phyloP scores from a whole-genome alignment of 2,113 vertebrate genomes.

The Nannobrachium achirus region DNA sequence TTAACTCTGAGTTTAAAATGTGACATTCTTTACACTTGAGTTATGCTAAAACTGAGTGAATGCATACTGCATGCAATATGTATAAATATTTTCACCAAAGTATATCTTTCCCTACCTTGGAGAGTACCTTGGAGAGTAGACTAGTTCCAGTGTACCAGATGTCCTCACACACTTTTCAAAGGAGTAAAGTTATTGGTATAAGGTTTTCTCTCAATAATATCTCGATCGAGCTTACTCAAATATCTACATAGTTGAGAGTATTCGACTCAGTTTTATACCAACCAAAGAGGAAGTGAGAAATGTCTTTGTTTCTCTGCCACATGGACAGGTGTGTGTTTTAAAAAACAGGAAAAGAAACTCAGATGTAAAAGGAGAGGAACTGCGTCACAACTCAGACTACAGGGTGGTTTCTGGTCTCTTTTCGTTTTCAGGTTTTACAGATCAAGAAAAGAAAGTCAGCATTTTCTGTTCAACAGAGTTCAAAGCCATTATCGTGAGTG shows the following conservation, averaged over 20 bases:
- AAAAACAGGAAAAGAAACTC: slow-evolving; percentile 50
- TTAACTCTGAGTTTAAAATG: too few relatives aligned
- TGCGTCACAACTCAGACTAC: slow-evolving; percentile 5
- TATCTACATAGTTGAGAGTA: background rate
- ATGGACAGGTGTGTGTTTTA: slow-evolving; percentile 44
- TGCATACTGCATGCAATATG: too few relatives aligned
- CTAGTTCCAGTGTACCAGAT: background rate
- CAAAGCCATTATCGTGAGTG: too few relatives aligned
- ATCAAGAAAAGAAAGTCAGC: background rate
- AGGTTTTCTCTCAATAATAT: background rate
- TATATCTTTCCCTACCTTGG: slow-evolving; percentile 41
- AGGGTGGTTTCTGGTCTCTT: slow-evolving; percentile 15
- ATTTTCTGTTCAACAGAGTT: too few relatives aligned
- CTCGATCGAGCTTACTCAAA: background rate
- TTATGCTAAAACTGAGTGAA: background rate
- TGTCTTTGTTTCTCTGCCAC: slow-evolving; percentile 29
- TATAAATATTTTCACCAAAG: background rate
- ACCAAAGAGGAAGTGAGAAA: slow-evolving; percentile 56
- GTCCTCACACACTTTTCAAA: slow-evolving; percentile 8
- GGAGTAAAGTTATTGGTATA: background rate
- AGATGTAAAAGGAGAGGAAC: background rate
- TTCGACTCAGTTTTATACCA: slow-evolving; percentile 24
- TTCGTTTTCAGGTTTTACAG: slow-evolving; percentile 25
- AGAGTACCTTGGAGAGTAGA: too few relatives aligned
- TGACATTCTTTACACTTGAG: too few relatives aligned